Conservation (phyloP, 2,888 invertebrate species). For the Arctia plantaginis region DNA sequence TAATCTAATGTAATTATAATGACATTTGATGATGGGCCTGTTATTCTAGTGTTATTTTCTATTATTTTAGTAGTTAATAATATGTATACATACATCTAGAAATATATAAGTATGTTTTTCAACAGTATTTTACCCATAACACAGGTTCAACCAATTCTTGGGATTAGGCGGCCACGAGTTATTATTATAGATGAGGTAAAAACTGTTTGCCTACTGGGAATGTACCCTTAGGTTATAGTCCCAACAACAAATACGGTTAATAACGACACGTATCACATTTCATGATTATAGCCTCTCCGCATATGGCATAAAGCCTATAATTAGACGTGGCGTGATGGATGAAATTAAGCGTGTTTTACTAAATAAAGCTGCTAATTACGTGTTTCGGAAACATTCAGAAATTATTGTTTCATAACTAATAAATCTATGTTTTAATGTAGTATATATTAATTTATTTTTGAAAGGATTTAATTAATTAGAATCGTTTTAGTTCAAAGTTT, state of each 20-base stretch:
- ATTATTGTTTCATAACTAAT: slow-evolving; percentile 9
- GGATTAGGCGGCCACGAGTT: no score
- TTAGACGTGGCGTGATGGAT: slow-evolving; percentile 11
- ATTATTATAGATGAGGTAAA: neutral
- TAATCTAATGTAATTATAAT: no score
- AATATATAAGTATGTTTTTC: no score
- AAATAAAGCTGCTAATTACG: slow-evolving; percentile 21
- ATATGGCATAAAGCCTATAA: slow-evolving; percentile 18
- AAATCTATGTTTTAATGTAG: neutral
- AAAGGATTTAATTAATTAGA: neutral
- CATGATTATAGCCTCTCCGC: slow-evolving; percentile 28
- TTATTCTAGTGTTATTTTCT: no score
- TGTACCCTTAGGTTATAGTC: slow-evolving; percentile 9
- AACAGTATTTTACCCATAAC: no score
- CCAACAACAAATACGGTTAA: slow-evolving; percentile 26
- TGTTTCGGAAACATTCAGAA: slow-evolving; percentile 7
- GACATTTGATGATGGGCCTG: no score
- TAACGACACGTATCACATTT: slow-evolving; percentile 22
- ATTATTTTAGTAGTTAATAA: no score
- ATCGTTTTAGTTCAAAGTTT: neutral
- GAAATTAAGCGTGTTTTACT: slow-evolving; percentile 19
- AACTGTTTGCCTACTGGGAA: neutral
- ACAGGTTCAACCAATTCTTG: no score
- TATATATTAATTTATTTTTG: neutral
- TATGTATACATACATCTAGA: no score